Base-by-base conservation (phyloP, 2,797 vertebrate genomes). In the Halcyon badia region DNA sequence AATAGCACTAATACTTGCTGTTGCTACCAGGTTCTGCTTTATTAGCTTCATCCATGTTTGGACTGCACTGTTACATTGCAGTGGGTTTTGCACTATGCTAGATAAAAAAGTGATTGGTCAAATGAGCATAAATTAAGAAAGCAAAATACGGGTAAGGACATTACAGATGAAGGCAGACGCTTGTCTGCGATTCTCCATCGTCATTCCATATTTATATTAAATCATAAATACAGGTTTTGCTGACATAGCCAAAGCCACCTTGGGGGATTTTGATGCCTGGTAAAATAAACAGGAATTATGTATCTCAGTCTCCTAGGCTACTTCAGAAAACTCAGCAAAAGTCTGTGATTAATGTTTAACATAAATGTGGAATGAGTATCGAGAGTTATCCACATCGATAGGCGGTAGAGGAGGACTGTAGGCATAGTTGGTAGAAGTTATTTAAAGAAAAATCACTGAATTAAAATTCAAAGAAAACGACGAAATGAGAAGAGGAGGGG, bases 321-420 rank as follows among this genome's bases (percentile, higher is more conserved):
- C 88, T 94, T 95, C 57, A 89, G 78, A 93, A 95, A 93, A 90
- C 87, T 91, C 91, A 80, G 78, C 81, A 84, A 80, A 97, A 94
- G 73, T 77, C 31, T 91, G 56, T 75, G 92, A 94, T 92, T 94
- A 96, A 95, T 77, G 52, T 88, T 90, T 83, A 93, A 73, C 80
- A 37, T 96, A 90, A 87, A 93, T 58, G 75, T 46, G 44, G 77
- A 93, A 89, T 75, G 71, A 92, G 41, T 94, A 6, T 42, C 0
- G 6, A 95, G 88, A 84, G 75, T 80, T 85, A 90, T 39, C 57
- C 90, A 61, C 75, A 75, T 79, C 83, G 68, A 65, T 60, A 84
- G 48, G 46, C 6, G 3, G 35, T 76, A 82, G 60, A 79, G 51
- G 42, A 91, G 52, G 60, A 83, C 44, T 71, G 57, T 87, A 89